Conservation (phyloP, 2,888 invertebrate species). For the Caenorhabditis sp. region DNA sequence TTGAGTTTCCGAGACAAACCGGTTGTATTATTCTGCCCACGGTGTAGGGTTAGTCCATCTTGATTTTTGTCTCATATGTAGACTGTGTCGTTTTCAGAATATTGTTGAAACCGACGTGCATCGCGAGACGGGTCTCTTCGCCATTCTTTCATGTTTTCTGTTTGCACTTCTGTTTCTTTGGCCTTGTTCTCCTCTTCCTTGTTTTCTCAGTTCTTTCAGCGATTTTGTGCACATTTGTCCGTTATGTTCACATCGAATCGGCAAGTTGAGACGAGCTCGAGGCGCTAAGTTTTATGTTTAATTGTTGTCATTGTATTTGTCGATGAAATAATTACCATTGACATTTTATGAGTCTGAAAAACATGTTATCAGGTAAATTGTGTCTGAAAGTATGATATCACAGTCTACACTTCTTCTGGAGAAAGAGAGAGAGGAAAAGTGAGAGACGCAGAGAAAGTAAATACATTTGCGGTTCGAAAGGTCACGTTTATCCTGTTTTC, state of each 20-base stretch:
- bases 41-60: constrained; percentile 64
- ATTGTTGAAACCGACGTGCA: constrained; percentile 61
- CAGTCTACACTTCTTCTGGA: too few relatives aligned
- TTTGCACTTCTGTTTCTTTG: constrained; percentile 59
- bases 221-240: constrained; percentile 66
- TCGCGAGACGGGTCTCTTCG: constrained; percentile 60
- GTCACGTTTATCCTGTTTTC: too few relatives aligned
- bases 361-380: too few relatives aligned
- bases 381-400: too few relatives aligned
- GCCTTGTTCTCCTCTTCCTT: constrained; percentile 66
- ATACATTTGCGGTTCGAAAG: too few relatives aligned
- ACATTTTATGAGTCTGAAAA: too few relatives aligned
- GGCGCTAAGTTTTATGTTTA: constrained; percentile 60
- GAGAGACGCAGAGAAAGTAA: too few relatives aligned
- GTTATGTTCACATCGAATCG: constrained; percentile 59
- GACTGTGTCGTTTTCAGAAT: constrained; percentile 62
- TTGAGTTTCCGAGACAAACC: constrained; percentile 56
- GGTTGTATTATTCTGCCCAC: constrained; percentile 56
- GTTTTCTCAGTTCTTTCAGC: constrained; percentile 58
- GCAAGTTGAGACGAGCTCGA: constrained; percentile 54
- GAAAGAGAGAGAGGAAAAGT: too few relatives aligned
- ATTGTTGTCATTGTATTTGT: neutral
- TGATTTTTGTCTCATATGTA: too few relatives aligned
- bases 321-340: neutral
- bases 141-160: constrained; percentile 51